Evolutionary conservation across 2,888 invertebrate genomes (phyloP).

Genomic region (Zeuzera pyrina): DNA sequence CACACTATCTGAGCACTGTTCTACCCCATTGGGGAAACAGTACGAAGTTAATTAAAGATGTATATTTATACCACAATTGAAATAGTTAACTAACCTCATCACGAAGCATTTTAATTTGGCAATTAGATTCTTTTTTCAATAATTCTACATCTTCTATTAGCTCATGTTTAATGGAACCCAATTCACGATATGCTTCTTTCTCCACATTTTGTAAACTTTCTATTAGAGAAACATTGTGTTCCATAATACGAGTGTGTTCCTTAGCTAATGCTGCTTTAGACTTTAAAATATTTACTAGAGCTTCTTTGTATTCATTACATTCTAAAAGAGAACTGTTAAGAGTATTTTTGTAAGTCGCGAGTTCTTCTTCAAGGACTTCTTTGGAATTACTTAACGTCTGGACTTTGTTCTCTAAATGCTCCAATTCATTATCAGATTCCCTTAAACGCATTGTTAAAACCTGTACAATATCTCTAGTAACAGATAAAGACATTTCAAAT

Average conservation of each 20-base stretch:
- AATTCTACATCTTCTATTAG: constrained; percentile 62
- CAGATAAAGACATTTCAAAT: constrained; percentile 73
- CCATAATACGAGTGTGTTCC: constrained; percentile 63
- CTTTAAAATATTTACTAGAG: constrained; percentile 57
- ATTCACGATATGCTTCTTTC: constrained; percentile 59
- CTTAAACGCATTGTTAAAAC: constrained; percentile 71
- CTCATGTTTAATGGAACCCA: constrained; percentile 58
- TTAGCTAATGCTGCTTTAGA: constrained; percentile 60
- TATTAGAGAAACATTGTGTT: constrained; percentile 59
- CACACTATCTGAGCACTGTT: too few relatives aligned
- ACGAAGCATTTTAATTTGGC: constrained; percentile 51
- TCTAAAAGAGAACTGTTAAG: constrained; percentile 47
- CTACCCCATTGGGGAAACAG: too few relatives aligned
- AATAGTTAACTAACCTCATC: constrained; percentile 60
- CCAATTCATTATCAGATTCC: constrained; percentile 74
- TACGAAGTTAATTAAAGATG: too few relatives aligned
- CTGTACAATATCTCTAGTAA: constrained; percentile 72
- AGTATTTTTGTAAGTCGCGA: constrained; percentile 41
- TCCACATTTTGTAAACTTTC: constrained; percentile 64
- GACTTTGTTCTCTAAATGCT: constrained; percentile 62
- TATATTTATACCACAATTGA: too few relatives aligned
- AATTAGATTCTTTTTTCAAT: constrained; percentile 52
- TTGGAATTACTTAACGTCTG: constrained; percentile 40
- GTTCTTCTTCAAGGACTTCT: constrained; percentile 46
- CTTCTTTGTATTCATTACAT: constrained; percentile 63